Conservation (phyloP, 2,797 vertebrate species). For the Ctenosaura bakeri region DNA sequence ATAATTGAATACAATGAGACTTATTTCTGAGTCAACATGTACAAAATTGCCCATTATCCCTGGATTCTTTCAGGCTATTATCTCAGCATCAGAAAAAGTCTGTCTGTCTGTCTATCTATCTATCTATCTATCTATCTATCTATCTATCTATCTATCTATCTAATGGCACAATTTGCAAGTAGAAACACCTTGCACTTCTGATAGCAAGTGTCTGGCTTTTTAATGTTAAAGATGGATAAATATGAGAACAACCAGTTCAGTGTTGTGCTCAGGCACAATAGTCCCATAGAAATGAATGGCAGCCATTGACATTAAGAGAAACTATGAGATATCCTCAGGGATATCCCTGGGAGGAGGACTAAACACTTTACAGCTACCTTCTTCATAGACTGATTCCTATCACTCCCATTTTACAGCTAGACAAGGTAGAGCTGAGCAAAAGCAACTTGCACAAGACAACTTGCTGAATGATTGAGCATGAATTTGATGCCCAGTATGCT, state of each 20-base stretch:
- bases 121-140: too few relatives aligned
- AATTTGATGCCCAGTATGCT: neutral
- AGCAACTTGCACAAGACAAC: neutral
- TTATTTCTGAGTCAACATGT: neutral
- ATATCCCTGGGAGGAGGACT: neutral
- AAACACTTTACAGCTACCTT: neutral
- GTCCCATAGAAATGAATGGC: neutral
- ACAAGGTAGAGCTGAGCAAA: neutral
- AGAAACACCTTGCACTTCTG: neutral
- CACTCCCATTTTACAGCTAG: neutral
- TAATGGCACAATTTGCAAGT: neutral
- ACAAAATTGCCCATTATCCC: neutral
- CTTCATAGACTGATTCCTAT: neutral
- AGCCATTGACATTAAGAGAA: neutral
- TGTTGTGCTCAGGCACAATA: neutral
- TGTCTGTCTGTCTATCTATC: too few relatives aligned
- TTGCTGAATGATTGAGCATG: neutral
- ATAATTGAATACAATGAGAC: neutral
- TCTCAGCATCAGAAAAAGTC: neutral
- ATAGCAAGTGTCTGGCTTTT: neutral
- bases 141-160: too few relatives aligned
- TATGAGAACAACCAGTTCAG: too few relatives aligned
- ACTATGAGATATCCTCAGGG: neutral
- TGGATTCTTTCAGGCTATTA: neutral
- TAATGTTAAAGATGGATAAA: neutral